phyloP scores from a whole-genome alignment of 64 coral and sea anemone species.

The Montipora efflorescens region DNA sequence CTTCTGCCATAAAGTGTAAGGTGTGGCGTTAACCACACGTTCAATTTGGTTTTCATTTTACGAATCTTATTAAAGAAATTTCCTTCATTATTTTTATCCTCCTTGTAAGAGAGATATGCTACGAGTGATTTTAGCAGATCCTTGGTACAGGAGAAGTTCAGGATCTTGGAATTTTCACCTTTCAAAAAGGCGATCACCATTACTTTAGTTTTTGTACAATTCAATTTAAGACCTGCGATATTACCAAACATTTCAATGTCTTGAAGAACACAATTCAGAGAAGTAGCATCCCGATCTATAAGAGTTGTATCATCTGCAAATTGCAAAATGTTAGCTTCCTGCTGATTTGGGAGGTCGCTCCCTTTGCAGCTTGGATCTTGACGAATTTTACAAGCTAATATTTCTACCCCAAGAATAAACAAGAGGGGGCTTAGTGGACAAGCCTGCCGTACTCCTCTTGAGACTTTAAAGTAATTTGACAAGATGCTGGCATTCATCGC shows the following conservation, averaged over 20 bases:
- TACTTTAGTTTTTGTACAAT: background rate
- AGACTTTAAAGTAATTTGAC: background rate
- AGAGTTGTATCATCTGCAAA: background rate
- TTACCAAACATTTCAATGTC: background rate
- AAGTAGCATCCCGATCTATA: background rate
- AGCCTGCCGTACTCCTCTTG: background rate
- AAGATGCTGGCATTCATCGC: background rate
- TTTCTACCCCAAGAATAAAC: too few relatives aligned
- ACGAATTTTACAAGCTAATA: background rate
- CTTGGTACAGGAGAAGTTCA: background rate
- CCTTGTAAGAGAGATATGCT: background rate
- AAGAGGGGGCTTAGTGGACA: background rate
- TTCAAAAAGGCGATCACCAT: background rate
- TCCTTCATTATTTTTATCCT: background rate
- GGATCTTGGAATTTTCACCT: background rate
- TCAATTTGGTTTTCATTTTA: background rate
- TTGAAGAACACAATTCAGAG: background rate
- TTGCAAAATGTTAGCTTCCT: background rate
- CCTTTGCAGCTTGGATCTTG: background rate
- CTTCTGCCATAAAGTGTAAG: too few relatives aligned
- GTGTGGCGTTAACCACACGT: too few relatives aligned
- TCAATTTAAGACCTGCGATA: background rate
- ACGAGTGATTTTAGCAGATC: background rate
- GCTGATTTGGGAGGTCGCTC: background rate
- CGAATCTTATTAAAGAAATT: background rate